Evolutionary conservation across 2,888 invertebrate species (phyloP).

Genomic region (Parthenolecanium corni): DNA sequence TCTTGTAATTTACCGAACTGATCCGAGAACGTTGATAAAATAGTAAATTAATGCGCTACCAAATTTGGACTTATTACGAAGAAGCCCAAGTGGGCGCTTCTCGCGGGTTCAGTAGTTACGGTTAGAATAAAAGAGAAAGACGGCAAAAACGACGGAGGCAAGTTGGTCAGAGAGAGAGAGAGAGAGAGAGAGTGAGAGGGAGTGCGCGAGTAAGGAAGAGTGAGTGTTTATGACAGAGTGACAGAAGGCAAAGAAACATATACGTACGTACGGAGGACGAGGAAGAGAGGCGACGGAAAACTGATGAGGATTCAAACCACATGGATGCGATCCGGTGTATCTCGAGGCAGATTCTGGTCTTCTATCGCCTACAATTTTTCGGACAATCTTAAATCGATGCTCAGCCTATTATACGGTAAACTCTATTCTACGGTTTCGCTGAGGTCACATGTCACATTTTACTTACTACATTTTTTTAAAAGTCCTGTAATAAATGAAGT

Average conservation of each 20-base stretch:
- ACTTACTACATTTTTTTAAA: no score
- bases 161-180: not conserved
- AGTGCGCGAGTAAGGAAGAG: not conserved
- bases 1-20: conserved; percentile 21
- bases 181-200: not conserved
- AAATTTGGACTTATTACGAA: conserved; percentile 26
- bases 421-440: no score
- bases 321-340: conserved; percentile 19
- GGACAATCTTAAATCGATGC: conserved; percentile 1
- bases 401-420: no score
- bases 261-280: no score
- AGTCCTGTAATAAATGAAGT: no score
- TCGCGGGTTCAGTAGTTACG: not conserved
- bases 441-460: no score
- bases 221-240: no score
- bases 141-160: not conserved
- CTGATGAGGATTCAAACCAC: no score
- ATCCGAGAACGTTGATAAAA: conserved; percentile 26
- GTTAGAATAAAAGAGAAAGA: not conserved
- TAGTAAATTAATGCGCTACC: conserved; percentile 26
- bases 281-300: not conserved
- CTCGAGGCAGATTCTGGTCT: conserved; percentile 23
- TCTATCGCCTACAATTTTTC: conserved; percentile 15
- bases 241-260: no score
- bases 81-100: conserved; percentile 20